phyloP scores from a whole-genome alignment of 2,888 invertebrate species.

The Ormyrus labotus region DNA sequence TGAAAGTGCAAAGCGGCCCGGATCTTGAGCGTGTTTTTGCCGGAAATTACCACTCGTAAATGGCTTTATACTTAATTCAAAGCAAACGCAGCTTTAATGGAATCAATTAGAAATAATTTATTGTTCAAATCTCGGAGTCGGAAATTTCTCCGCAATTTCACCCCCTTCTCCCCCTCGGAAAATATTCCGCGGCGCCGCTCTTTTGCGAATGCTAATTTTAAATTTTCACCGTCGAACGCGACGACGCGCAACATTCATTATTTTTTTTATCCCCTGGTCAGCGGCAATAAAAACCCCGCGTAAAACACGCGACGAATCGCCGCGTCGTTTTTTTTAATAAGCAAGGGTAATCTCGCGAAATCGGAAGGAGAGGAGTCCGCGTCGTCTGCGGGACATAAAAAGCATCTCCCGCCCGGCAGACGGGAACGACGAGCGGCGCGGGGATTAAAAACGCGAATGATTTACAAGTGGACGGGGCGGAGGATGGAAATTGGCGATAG shows the following conservation, averaged over 20 bases:
- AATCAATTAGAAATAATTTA: too few relatives aligned
- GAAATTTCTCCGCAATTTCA: background rate
- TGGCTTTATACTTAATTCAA: too few relatives aligned
- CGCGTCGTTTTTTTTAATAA: too few relatives aligned
- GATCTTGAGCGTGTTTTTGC: too few relatives aligned
- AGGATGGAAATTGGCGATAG: background rate
- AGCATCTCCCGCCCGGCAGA: background rate
- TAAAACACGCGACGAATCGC: too few relatives aligned
- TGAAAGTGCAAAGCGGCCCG: too few relatives aligned
- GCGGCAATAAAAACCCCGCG: too few relatives aligned
- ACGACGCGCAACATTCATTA: background rate
- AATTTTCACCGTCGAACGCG: background rate
- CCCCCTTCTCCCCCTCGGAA: background rate
- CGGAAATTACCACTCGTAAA: too few relatives aligned
- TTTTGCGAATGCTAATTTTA: slow-evolving; percentile 19
- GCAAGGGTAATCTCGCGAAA: too few relatives aligned
- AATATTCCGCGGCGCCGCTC: background rate
- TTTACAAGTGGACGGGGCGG: background rate
- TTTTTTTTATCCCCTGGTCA: background rate
- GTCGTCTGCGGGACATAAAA: too few relatives aligned
- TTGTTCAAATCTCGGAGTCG: background rate
- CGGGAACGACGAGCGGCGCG: background rate
- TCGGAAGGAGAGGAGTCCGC: too few relatives aligned
- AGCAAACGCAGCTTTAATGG: too few relatives aligned
- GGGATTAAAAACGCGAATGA: background rate